Percentiles rank a stretch among this genome's conserved stretches.
These are phyloP conservation scores for Archaeoteleia sp. DNA, from an alignment of 2,888 invertebrate genomes.

Conservation along the genomic window DNA sequence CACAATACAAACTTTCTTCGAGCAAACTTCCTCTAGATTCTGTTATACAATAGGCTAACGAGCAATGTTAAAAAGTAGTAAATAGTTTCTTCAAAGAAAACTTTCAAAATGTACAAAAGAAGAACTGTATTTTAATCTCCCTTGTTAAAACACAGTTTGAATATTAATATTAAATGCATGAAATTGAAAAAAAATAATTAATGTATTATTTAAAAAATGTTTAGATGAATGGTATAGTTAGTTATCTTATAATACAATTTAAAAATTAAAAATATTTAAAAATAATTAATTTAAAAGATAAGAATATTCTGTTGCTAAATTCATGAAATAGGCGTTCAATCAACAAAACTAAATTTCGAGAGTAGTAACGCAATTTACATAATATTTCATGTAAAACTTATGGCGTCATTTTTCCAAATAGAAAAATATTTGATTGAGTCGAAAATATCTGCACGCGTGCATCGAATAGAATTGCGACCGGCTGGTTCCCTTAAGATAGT, in stretches of 20 bases:
- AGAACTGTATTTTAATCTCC: no score
- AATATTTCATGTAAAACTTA: neutral
- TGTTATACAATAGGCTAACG: neutral
- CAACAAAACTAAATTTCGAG: neutral
- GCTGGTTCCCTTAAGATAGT: neutral
- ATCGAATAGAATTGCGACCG: neutral
- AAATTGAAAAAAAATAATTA: no score
- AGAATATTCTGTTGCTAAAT: no score
- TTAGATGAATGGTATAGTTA: no score
- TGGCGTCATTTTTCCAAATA: neutral
- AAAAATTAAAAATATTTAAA: no score
- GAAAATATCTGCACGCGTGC: no score
- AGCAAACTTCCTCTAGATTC: constrained; percentile 14
- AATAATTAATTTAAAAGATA: no score
- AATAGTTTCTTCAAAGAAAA: constrained; percentile 1
- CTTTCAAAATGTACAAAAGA: neutral
- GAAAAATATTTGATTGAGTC: neutral
- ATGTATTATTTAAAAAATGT: no score
- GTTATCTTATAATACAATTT: no score
- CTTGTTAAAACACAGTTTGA: no score
- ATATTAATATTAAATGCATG: no score
- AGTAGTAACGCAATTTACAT: neutral
- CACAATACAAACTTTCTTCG: constrained; percentile 10
- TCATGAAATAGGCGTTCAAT: no score
- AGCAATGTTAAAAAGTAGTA: neutral